Conservation (phyloP, 1,140 invertebrate genomes). For the Bombus huntii region DNA sequence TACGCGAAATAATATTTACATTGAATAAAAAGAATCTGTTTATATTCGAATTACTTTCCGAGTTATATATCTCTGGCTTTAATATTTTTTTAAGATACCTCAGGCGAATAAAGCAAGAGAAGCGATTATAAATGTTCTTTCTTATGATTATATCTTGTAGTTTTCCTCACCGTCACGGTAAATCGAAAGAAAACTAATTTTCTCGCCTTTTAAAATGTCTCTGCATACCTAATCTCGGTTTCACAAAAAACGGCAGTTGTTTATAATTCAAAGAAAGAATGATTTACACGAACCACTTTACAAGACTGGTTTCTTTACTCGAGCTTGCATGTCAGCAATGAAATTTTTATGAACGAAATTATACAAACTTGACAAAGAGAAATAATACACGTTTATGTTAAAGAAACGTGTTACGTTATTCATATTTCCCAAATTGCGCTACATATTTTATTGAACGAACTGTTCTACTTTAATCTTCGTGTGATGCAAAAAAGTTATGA, state of each 20-base stretch:
- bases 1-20: no score
- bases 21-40: not conserved
- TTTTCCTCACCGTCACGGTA: not conserved
- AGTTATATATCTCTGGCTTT: no score
- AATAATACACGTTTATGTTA: not conserved
- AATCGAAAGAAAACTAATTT: not conserved
- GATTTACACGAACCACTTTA: not conserved
- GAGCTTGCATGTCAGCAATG: not conserved
- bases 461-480: not conserved
- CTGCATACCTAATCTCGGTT: not conserved
- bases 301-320: not conserved
- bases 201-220: not conserved
- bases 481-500: not conserved
- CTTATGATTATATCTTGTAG: not conserved
- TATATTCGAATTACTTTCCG: not conserved
- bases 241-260: not conserved
- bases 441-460: not conserved
- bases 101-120: not conserved
- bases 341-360: not conserved
- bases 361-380: not conserved
- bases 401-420: no score
- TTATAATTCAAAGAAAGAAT: not conserved
- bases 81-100: not conserved
- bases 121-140: not conserved
- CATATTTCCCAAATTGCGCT: no score